These are phyloP conservation scores for Lithosia quadra DNA, from an alignment of 2,888 invertebrate species.

Conservation along the genomic window DNA sequence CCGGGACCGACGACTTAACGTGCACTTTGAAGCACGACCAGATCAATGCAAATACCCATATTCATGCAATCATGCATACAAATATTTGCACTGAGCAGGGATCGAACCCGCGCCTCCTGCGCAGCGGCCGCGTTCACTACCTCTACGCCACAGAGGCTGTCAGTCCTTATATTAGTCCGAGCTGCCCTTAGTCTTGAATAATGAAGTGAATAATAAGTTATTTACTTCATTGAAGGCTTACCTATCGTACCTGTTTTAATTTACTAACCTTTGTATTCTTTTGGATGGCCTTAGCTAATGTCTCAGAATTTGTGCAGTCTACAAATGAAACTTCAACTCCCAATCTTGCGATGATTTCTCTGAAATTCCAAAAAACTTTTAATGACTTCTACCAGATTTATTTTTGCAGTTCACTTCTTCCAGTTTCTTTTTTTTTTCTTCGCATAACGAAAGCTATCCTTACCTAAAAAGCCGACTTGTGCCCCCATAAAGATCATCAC, in stretches of 20 bases:
- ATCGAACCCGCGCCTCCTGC: too few species aligned
- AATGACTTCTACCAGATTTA: neutral
- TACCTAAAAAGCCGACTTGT: slow-evolving; percentile 87
- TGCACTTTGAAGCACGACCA: too few species aligned
- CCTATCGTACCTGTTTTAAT: too few species aligned
- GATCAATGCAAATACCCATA: too few species aligned
- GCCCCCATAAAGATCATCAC: slow-evolving; percentile 96
- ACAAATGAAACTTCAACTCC: slow-evolving; percentile 43
- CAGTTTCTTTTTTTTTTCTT: too few species aligned
- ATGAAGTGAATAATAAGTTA: neutral
- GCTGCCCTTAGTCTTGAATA: neutral
- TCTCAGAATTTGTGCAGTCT: slow-evolving; percentile 28
- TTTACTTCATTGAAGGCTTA: too few species aligned
- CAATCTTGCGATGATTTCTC: slow-evolving; percentile 43
- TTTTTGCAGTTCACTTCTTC: neutral
- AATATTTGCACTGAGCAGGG: too few species aligned
- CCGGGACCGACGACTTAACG: too few species aligned
- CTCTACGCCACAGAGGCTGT: too few species aligned
- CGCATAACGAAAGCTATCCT: neutral
- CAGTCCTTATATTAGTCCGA: neutral
- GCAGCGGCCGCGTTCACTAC: too few species aligned
- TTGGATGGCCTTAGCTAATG: slow-evolving; percentile 9
- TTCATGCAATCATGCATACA: too few species aligned
- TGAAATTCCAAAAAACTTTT: neutral
- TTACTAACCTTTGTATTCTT: slow-evolving; percentile 18